Conservation (phyloP, 1,140 invertebrate species). For the Eupristina koningsbergeri region DNA sequence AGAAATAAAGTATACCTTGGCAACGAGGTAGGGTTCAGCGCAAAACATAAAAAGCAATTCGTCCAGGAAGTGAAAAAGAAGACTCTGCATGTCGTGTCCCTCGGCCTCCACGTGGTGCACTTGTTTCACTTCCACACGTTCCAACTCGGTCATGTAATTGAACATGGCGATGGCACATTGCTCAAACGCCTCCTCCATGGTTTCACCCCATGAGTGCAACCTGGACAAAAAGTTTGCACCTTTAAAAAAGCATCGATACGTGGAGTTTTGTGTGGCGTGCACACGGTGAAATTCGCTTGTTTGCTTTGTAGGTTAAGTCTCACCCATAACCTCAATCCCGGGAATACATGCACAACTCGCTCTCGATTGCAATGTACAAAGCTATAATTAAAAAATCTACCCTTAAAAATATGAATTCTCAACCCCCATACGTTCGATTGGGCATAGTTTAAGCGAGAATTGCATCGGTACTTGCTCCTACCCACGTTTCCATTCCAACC, state of each 20-base stretch:
- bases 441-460: not conserved
- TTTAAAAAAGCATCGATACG: too few relatives aligned
- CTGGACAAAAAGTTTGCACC: constrained; percentile 70
- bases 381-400: not conserved
- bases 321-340: constrained; percentile 55
- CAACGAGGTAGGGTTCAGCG: constrained; percentile 88
- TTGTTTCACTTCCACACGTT: constrained; percentile 86
- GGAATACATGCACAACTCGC: not conserved
- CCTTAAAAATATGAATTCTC: not conserved
- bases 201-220: constrained; percentile 93
- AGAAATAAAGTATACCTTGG: constrained; percentile 71
- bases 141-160: constrained; percentile 96
- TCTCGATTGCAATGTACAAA: too few relatives aligned
- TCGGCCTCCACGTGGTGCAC: constrained; percentile 88
- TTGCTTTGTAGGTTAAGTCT: constrained; percentile 62
- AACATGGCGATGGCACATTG: constrained; percentile 97
- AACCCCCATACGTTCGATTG: not conserved
- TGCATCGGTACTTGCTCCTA: not conserved
- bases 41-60: constrained; percentile 95
- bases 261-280: too few relatives aligned
- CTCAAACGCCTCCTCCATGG: constrained; percentile 92
- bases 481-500: constrained; percentile 41
- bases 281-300: not conserved
- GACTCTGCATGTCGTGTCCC: constrained; percentile 89
- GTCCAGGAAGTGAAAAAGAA: constrained; percentile 95